phyloP scores from a whole-genome alignment of 1,140 invertebrate species.

The Ceratina calcarata region DNA sequence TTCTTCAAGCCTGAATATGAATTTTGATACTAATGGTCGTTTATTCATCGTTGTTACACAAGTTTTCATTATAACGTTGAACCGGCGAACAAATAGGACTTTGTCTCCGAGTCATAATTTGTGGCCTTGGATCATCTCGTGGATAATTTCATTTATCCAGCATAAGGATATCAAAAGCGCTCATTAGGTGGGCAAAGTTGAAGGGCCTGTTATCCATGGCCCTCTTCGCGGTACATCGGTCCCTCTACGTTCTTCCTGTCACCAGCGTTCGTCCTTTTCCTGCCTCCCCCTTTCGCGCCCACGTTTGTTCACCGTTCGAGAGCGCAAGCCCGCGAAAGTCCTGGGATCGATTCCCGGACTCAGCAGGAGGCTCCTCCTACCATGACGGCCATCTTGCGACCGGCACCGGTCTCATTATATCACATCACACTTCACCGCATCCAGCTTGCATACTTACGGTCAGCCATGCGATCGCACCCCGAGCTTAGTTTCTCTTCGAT shows the following conservation, averaged over 20 bases:
- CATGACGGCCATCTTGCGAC: slow-evolving; percentile 79
- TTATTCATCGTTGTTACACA: no score
- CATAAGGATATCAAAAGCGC: slow-evolving; percentile 65
- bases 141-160: slow-evolving; percentile 69
- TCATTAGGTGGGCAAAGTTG: slow-evolving; percentile 72
- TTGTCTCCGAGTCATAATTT: slow-evolving; percentile 9
- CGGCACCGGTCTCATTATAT: slow-evolving; percentile 76
- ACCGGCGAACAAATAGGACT: slow-evolving; percentile 32
- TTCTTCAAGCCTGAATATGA: no score
- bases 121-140: slow-evolving; percentile 62
- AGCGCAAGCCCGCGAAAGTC: slow-evolving; percentile 78
- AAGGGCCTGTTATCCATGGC: slow-evolving; percentile 66
- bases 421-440: slow-evolving; percentile 78
- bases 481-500: slow-evolving; percentile 32
- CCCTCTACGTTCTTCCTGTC: slow-evolving; percentile 33
- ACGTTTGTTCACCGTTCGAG: slow-evolving; percentile 64
- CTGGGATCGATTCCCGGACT: slow-evolving; percentile 78
- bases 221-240: slow-evolving; percentile 66
- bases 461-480: slow-evolving; percentile 56
- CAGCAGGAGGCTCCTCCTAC: slow-evolving; percentile 79
- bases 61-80: neutral
- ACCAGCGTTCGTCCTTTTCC: slow-evolving; percentile 58
- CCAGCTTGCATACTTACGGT: slow-evolving; percentile 69
- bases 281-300: slow-evolving; percentile 53
- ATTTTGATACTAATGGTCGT: no score